phyloP scores from a whole-genome alignment of 2,888 invertebrate species.

The Cryptocephalus primarius region DNA sequence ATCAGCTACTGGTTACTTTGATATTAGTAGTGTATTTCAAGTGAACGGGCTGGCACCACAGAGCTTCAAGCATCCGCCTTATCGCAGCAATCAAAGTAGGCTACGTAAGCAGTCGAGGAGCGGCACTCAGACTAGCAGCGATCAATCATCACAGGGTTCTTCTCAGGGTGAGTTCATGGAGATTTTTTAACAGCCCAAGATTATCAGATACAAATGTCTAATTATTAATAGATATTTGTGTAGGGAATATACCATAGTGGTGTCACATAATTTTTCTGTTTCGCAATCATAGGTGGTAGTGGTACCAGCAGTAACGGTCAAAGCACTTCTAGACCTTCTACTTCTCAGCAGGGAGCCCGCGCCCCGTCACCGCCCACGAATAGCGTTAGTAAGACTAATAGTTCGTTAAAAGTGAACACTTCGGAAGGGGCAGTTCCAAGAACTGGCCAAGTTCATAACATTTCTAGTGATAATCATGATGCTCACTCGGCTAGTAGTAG shows the following conservation, averaged over 20 bases:
- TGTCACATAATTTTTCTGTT: no score
- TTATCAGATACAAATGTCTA: neutral
- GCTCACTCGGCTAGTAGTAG: slow-evolving; percentile 19
- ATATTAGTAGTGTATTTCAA: slow-evolving; percentile 59
- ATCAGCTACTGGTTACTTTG: slow-evolving; percentile 45
- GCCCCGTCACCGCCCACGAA: slow-evolving; percentile 11
- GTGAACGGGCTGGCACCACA: slow-evolving; percentile 64
- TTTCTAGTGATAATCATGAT: slow-evolving; percentile 18
- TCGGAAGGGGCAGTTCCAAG: slow-evolving; percentile 15
- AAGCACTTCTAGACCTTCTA: slow-evolving; percentile 13
- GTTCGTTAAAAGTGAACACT: slow-evolving; percentile 14
- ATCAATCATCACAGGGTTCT: slow-evolving; percentile 28
- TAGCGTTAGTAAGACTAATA: slow-evolving; percentile 7
- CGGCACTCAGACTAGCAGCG: slow-evolving; percentile 15
- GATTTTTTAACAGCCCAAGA: neutral
- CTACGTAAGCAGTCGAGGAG: slow-evolving; percentile 31
- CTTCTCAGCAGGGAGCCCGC: slow-evolving; percentile 11
- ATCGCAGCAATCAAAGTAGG: slow-evolving; percentile 34
- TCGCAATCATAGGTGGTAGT: slow-evolving; percentile 3
- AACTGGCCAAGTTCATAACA: slow-evolving; percentile 17
- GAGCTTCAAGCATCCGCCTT: slow-evolving; percentile 44
- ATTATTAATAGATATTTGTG: no score
- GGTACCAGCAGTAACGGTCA: slow-evolving; percentile 9
- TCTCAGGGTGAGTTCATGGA: slow-evolving; percentile 10
- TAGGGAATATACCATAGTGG: no score